A percentile compares a stretch with the other conserved stretches of the same genome.
Conservation (phyloP, 1,140 invertebrate genomes). For the fruit fly (Drosophila melanogaster) region DNA sequence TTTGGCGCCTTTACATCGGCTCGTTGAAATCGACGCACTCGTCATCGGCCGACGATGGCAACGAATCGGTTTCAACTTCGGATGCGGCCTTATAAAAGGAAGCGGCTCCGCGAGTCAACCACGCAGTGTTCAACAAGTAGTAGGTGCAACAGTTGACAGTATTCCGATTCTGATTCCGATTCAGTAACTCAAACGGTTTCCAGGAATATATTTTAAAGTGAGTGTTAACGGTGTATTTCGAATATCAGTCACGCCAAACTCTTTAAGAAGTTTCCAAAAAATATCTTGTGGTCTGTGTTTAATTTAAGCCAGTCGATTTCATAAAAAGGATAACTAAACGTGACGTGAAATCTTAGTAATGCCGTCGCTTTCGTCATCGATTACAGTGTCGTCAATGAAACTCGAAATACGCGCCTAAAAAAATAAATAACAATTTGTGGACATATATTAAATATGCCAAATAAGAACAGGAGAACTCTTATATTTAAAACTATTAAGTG, state of each 20-base stretch:
- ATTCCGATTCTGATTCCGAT: neutral
- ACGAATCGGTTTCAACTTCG: slow-evolving; percentile 15
- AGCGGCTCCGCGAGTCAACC: slow-evolving; percentile 55
- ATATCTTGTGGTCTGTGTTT: neutral
- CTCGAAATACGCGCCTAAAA: slow-evolving; percentile 7
- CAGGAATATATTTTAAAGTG: slow-evolving; percentile 40
- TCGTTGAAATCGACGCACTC: slow-evolving; percentile 5
- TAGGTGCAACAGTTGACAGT: slow-evolving; percentile 72
- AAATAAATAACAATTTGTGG: neutral
- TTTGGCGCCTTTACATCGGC: slow-evolving; percentile 42
- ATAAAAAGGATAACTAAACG: slow-evolving; percentile 6
- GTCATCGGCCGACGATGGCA: slow-evolving; percentile 17
- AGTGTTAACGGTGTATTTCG: slow-evolving; percentile 6
- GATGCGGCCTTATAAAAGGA: slow-evolving; percentile 71
- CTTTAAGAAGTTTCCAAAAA: neutral
- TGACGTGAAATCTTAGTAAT: slow-evolving; percentile 70
- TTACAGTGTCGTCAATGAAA: slow-evolving; percentile 6
- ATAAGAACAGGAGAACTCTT: neutral
- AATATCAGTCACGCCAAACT: neutral
- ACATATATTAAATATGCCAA: no score
- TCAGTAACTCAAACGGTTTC: slow-evolving; percentile 12
- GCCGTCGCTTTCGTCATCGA: slow-evolving; percentile 63
- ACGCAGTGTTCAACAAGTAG: slow-evolving; percentile 82
- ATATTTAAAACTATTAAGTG: neutral
- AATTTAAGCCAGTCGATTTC: neutral